These are phyloP conservation scores for Stegastes partitus DNA, from an alignment of 2,113 vertebrate genomes.

Conservation along the genomic window DNA sequence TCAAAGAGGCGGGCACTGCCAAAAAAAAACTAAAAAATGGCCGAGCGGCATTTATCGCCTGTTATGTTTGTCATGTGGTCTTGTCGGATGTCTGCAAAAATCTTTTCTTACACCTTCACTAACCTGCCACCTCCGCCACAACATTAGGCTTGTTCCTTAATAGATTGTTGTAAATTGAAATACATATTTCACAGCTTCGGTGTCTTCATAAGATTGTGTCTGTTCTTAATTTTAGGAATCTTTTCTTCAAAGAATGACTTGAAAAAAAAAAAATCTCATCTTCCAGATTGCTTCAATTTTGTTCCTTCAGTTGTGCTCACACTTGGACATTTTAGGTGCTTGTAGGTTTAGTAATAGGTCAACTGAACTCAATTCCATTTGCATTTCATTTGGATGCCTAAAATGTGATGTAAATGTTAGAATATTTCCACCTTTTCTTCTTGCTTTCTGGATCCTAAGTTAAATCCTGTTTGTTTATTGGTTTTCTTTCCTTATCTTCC, in stretches of 20 bases:
- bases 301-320: not conserved
- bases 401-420: conserved; percentile 5
- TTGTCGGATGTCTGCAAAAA: conserved; percentile 66
- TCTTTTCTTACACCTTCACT: conserved; percentile 53
- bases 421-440: conserved; percentile 1
- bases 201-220: not conserved
- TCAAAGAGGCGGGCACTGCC: conserved; percentile 69
- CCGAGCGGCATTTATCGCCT: conserved; percentile 69
- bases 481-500: too few species aligned
- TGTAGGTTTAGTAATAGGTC: not conserved
- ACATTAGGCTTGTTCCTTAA: too few species aligned
- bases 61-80: conserved; percentile 70
- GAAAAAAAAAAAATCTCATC: not conserved
- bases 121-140: conserved; percentile 16
- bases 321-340: not conserved
- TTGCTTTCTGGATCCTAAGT: too few species aligned
- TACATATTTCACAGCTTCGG: not conserved
- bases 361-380: not conserved
- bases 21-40: conserved; percentile 24
- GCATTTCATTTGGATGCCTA: not conserved
- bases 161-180: not conserved
- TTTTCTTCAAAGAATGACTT: conserved; percentile 6
- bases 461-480: too few species aligned
- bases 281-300: not conserved
- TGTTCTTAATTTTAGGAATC: conserved; percentile 5